Evolutionary conservation across 2,113 vertebrate species (phyloP).

Genomic region (Chunga burmeisteri): DNA sequence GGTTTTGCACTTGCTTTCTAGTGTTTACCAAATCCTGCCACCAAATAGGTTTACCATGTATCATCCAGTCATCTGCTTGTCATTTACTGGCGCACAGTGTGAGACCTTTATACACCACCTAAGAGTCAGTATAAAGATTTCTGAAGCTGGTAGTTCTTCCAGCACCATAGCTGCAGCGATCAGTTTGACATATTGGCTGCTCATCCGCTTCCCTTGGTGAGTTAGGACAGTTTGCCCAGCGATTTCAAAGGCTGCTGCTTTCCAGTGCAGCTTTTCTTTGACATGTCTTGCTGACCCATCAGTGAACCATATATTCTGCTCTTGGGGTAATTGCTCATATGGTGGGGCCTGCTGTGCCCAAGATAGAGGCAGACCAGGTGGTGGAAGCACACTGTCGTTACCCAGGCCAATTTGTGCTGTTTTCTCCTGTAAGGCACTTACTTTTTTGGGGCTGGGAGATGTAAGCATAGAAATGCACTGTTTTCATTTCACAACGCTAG

Average conservation of each 20-base stretch:
- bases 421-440: neutral
- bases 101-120: neutral
- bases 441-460: neutral
- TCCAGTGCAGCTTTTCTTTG: neutral
- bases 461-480: neutral
- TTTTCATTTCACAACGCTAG: neutral
- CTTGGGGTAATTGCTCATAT: neutral
- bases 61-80: neutral
- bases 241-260: neutral
- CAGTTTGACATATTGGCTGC: neutral
- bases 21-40: neutral
- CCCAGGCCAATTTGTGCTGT: neutral
- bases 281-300: neutral
- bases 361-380: neutral
- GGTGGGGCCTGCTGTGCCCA: neutral
- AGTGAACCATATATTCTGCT: neutral
- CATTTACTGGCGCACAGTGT: neutral
- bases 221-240: neutral
- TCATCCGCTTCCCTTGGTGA: neutral
- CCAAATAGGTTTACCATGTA: rapidly evolving
- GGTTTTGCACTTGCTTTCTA: neutral
- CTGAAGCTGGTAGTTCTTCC: neutral
- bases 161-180: neutral
- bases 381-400: neutral
- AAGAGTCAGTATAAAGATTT: neutral